Evolutionary conservation across 1,140 invertebrate genomes (phyloP), one percentile per base, ranked within the genome.

Genomic region (Scylla paramamosain): DNA sequence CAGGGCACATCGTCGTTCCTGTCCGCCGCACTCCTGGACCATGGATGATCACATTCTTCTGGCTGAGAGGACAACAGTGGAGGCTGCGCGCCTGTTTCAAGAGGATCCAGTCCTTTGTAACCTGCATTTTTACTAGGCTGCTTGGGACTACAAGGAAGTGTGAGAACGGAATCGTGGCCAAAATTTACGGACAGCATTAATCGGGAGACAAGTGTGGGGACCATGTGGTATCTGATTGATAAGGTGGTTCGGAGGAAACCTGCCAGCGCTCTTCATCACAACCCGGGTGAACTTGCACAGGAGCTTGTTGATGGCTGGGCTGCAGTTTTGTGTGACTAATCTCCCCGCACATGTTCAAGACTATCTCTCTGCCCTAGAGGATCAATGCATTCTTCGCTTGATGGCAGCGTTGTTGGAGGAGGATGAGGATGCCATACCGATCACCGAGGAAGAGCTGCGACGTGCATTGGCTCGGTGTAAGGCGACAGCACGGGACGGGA

Each of bases 371-470:
- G 39, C 0, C 46, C 32, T 25, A 6, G n/a, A n/a, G 32, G 32
- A 48, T 45, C 88, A 28, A 25, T 32, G 88, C 14, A 12, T 3
- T 14, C 88, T 90, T 32, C 88, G 32, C 8, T 46, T 90, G n/a
- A 90, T 45, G 32, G 3, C 88, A 14, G 88, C 88, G 28, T 90
- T 90, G 32, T 46, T 90, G 28, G n/a, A 90, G 32, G 46, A 16
- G 2, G 88, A 39, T 39, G 32, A 90, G 88, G 29, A 39, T 48
- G 0, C 32, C 10, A 46, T 45, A 46, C 32, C 25, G 88, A 90
- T 39, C n/a, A 90, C 46, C 14, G 32, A 90, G 46, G 83, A 86
- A 25, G 83, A 86, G 32, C n/a, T 86, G 83, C 28, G n/a, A 31
- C 83, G n/a, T 86, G 83, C 83, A 7, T 12, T 86, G 28, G 32